phyloP scores from a whole-genome alignment of 2,113 vertebrate species.

The Grammomys surdaster region DNA sequence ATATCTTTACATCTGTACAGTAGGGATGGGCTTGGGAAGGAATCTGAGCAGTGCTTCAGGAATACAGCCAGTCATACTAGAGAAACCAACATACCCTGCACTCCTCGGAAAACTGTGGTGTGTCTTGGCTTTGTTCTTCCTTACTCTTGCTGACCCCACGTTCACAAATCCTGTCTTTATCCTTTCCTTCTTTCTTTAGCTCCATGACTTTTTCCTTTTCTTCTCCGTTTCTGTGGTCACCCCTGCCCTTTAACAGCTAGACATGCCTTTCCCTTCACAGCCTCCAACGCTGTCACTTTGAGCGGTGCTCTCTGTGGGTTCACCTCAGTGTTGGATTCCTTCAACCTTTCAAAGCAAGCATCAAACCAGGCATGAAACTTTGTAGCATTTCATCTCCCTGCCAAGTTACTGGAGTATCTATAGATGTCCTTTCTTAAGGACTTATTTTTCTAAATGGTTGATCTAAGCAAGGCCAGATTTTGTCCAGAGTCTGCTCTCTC shows the following conservation, averaged over 20 bases:
- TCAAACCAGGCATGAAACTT: not conserved
- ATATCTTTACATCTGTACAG: not conserved
- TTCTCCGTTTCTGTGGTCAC: not conserved
- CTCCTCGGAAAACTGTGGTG: not conserved
- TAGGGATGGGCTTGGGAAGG: not conserved
- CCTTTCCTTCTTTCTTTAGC: not conserved
- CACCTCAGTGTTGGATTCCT: not conserved
- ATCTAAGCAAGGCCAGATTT: not conserved
- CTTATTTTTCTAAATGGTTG: not conserved
- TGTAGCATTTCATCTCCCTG: not conserved
- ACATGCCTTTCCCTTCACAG: not conserved
- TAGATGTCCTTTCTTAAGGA: not conserved
- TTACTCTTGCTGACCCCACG: not conserved
- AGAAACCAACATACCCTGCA: not conserved
- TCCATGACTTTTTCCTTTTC: not conserved
- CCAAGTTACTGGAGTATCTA: not conserved
- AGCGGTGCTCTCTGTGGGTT: not conserved
- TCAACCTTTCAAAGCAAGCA: not conserved
- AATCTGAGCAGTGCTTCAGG: not conserved
- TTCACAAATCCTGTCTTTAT: not conserved
- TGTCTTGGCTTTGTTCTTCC: not conserved
- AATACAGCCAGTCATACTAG: not conserved
- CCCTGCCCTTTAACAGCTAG: not conserved
- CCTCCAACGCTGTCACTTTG: not conserved
- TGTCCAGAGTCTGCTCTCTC: not conserved